Percentiles rank a stretch among this genome's conserved stretches.
phyloP scores from a whole-genome alignment of 2,888 invertebrate species.

The Apocheima hispidaria region DNA sequence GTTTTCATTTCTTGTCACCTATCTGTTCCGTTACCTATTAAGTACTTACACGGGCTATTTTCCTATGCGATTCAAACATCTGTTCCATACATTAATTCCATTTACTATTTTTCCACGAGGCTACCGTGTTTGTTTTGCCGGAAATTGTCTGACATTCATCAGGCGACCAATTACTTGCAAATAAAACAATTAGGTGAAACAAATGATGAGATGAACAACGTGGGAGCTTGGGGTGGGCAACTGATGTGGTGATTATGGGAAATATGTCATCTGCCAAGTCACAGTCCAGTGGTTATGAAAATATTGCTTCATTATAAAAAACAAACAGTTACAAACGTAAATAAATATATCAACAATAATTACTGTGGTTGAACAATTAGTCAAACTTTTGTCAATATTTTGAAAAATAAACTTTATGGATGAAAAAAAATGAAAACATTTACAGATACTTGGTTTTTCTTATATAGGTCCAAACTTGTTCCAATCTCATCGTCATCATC shows the following conservation, averaged over 20 bases:
- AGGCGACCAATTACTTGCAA: constrained; percentile 64
- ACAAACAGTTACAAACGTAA: not conserved
- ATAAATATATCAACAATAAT: not conserved
- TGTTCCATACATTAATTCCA: constrained; percentile 8
- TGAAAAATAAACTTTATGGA: too few species aligned
- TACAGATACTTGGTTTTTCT: too few species aligned
- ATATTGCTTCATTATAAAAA: constrained; percentile 6
- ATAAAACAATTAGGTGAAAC: constrained; percentile 76
- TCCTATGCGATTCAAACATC: constrained; percentile 8
- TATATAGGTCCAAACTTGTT: too few species aligned
- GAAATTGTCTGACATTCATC: constrained; percentile 67
- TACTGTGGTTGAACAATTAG: not conserved
- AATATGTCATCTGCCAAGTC: constrained; percentile 75
- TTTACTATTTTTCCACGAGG: constrained; percentile 12
- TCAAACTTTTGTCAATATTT: too few species aligned
- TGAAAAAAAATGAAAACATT: too few species aligned
- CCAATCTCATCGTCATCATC: too few species aligned
- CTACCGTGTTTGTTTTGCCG: constrained; percentile 42
- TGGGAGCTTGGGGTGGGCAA: constrained; percentile 64
- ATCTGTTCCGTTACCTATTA: too few species aligned
- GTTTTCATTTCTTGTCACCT: not conserved
- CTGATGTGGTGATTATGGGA: constrained; percentile 73
- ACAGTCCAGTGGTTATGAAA: constrained; percentile 58
- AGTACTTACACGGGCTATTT: not conserved
- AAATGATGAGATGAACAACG: constrained; percentile 70